Evolutionary conservation across 2,888 invertebrate genomes (phyloP).

Genomic region (Pollenia angustigena): DNA sequence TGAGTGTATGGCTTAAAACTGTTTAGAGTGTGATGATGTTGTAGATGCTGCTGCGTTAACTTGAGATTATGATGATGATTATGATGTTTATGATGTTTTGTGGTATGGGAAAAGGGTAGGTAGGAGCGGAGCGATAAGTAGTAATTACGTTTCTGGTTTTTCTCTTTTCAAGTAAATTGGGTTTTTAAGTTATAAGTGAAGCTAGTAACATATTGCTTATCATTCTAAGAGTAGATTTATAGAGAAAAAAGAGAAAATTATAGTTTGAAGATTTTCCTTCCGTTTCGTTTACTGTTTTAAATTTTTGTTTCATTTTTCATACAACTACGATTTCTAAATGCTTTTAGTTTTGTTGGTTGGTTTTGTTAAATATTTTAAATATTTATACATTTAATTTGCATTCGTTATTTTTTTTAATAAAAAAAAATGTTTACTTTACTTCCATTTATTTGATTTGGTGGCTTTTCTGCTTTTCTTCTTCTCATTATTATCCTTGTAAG

Average conservation of each 20-base stretch:
- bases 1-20: constrained; percentile 20
- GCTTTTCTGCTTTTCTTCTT: constrained; percentile 69
- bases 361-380: constrained; percentile 54
- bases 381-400: constrained; percentile 29
- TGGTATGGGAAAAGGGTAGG: not conserved
- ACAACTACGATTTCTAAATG: constrained; percentile 69
- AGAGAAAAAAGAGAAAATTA: constrained; percentile 35
- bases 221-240: constrained; percentile 61
- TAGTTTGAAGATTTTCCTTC: constrained; percentile 49
- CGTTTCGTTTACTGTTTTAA: constrained; percentile 27
- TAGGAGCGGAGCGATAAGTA: not conserved
- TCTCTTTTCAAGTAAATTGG: constrained; percentile 37
- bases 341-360: constrained; percentile 65
- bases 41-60: constrained; percentile 14
- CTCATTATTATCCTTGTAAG: constrained; percentile 62
- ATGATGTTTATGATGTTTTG: not conserved
- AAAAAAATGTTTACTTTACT: constrained; percentile 59
- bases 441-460: constrained; percentile 72
- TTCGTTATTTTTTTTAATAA: constrained; percentile 12
- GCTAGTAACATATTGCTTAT: constrained; percentile 73
- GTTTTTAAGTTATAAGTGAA: constrained; percentile 66
- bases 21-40: constrained; percentile 26
- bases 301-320: constrained; percentile 35
- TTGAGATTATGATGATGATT: constrained; percentile 14
- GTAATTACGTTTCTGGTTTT: constrained; percentile 29